These are phyloP conservation scores for Rhinogobius similis DNA, from an alignment of 2,113 vertebrate species.

Conservation along the genomic window DNA sequence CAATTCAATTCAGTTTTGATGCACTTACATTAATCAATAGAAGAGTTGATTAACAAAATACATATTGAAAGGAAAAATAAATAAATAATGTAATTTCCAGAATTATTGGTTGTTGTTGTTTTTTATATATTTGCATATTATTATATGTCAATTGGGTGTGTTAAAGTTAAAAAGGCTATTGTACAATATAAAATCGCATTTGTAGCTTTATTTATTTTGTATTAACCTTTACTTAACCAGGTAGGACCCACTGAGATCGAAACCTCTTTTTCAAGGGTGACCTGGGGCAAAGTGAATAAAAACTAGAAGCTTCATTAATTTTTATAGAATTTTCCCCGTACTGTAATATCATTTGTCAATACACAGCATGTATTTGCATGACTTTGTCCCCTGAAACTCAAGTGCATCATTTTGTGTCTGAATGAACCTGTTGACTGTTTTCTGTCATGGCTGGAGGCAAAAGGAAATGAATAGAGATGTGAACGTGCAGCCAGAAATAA, in stretches of 20 bases:
- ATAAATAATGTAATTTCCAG: too few relatives aligned
- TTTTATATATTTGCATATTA: background rate
- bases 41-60: background rate
- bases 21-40: background rate
- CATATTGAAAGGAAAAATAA: too few relatives aligned
- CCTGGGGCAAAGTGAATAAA: too few relatives aligned
- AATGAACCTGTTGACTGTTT: conserved; percentile 86
- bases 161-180: background rate
- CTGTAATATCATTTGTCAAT: too few relatives aligned
- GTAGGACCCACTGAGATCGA: too few relatives aligned
- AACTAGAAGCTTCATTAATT: too few relatives aligned
- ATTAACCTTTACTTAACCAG: too few relatives aligned
- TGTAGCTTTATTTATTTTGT: background rate
- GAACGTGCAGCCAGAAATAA: conserved; percentile 85
- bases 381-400: background rate
- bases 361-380: too few relatives aligned
- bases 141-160: background rate
- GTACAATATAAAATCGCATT: background rate
- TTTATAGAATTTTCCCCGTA: background rate
- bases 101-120: too few relatives aligned
- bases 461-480: conserved; percentile 86
- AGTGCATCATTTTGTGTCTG: conserved; percentile 28
- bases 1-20: background rate
- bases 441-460: conserved; percentile 81
- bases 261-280: too few relatives aligned